Evolutionary conservation across 2,888 invertebrate genomes (phyloP).

Genomic region (Drosophila prolongata): DNA sequence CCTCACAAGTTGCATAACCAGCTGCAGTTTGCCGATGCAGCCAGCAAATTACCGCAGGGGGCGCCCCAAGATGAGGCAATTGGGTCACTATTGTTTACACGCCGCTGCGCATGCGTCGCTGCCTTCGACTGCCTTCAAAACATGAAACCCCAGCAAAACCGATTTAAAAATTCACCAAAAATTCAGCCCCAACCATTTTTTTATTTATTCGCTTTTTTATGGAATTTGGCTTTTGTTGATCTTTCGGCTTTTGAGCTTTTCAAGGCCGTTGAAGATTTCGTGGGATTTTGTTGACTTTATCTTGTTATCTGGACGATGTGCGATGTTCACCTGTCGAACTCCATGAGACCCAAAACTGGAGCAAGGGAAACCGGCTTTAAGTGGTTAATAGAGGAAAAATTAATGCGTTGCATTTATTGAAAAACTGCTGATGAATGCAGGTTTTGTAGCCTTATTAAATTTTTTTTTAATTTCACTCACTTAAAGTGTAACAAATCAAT

Average conservation of each 20-base stretch:
- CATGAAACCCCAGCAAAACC: constrained; percentile 15
- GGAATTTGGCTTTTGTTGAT: constrained; percentile 32
- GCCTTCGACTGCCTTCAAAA: constrained; percentile 10
- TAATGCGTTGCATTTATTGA: constrained; percentile 6
- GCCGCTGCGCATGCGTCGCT: constrained; percentile 45
- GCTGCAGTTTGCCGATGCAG: constrained; percentile 7
- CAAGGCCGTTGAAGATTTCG: constrained; percentile 46
- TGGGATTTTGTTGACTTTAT: constrained; percentile 20
- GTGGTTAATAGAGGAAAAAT: constrained; percentile 1
- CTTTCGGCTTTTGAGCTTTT: constrained; percentile 33
- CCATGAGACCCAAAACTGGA: constrained; percentile 19
- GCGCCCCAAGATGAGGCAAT: constrained; percentile 31
- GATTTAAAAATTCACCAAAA: constrained; percentile 28
- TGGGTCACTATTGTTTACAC: constrained; percentile 60
- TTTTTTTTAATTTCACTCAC: not conserved
- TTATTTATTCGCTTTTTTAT: constrained; percentile 28
- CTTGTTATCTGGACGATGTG: constrained; percentile 13
- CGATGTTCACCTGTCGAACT: constrained; percentile 29
- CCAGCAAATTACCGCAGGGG: not conserved
- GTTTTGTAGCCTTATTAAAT: not conserved
- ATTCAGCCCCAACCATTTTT: constrained; percentile 13
- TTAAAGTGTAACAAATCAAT: too few species aligned
- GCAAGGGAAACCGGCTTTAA: constrained; percentile 36
- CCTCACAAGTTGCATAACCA: constrained; percentile 28
- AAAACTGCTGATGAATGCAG: not conserved